Conservation (phyloP, 2,888 invertebrate genomes). For the Amphipoea oculea region DNA sequence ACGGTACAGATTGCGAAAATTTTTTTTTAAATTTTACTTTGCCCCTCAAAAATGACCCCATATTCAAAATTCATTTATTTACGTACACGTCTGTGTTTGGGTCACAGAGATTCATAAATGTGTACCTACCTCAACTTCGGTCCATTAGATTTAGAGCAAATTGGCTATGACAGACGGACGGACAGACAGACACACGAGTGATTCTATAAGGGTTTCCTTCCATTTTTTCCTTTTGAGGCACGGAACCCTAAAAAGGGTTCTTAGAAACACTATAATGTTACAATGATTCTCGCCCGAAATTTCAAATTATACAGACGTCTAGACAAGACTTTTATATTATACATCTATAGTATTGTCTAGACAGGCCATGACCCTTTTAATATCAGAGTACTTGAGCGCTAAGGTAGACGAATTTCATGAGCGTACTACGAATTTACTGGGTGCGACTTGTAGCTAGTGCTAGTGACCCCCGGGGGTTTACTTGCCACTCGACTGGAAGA, state of each 20-base stretch:
- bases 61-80: no score
- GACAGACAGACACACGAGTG: no score
- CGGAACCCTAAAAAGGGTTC: not conserved
- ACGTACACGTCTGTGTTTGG: no score
- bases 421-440: conserved; percentile 48
- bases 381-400: conserved; percentile 62
- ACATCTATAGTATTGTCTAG: conserved; percentile 82
- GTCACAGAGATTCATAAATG: no score
- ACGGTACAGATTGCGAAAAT: no score
- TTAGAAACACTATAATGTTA: not conserved
- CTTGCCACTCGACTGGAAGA: conserved; percentile 15
- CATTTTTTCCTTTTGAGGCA: no score
- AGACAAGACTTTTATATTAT: conserved; percentile 73
- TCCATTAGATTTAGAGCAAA: no score
- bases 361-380: conserved; percentile 84
- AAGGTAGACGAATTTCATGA: conserved; percentile 58
- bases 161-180: no score
- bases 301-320: conserved; percentile 76
- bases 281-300: conserved; percentile 44
- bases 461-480: conserved; percentile 42
- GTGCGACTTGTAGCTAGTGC: conserved; percentile 36
- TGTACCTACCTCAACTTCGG: no score
- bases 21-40: no score
- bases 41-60: no score
- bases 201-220: no score